A percentile compares a stretch with the other conserved stretches of the same genome.
Conservation (phyloP, 2,113 vertebrate species). For the Phycodurus eques region DNA sequence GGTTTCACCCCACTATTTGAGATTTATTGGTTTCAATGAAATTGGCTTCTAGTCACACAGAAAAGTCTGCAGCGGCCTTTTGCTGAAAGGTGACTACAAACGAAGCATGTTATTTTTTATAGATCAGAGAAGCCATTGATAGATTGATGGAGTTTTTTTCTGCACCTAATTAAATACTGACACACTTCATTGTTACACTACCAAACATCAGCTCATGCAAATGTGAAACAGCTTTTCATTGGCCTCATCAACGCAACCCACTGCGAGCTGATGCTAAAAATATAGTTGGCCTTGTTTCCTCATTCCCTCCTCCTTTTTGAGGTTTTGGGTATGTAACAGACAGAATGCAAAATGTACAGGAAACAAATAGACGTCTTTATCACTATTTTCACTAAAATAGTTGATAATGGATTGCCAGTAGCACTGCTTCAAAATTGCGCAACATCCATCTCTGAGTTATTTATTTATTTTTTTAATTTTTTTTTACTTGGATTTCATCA, state of each 20-base stretch:
- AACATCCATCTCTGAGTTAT: background rate
- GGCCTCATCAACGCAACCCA: conserved; percentile 40
- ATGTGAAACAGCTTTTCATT: conserved; percentile 56
- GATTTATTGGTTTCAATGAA: background rate
- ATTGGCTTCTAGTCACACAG: background rate
- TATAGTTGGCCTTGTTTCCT: conserved; percentile 37
- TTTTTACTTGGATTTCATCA: too few species aligned
- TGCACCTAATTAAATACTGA: conserved; percentile 53
- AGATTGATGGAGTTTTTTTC: conserved; percentile 19
- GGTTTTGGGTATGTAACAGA: conserved; percentile 26
- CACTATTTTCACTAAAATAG: background rate
- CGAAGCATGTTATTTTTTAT: conserved; percentile 52
- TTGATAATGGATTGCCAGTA: background rate
- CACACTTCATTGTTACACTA: conserved; percentile 46
- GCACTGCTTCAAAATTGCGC: background rate
- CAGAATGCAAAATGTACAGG: conserved; percentile 12
- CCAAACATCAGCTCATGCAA: conserved; percentile 44
- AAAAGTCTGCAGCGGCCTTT: background rate
- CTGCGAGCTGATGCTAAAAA: conserved; percentile 45
- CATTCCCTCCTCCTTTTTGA: conserved; percentile 39
- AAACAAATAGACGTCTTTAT: background rate
- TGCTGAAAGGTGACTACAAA: conserved; percentile 33
- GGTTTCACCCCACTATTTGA: background rate
- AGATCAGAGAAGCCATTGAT: conserved; percentile 56
- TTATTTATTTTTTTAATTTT: too few species aligned